Percentiles rank a stretch among this genome's conserved stretches.
These are phyloP conservation scores for Hirtodrosophila alboralis DNA, from an alignment of 2,888 invertebrate genomes.

Conservation along the genomic window DNA sequence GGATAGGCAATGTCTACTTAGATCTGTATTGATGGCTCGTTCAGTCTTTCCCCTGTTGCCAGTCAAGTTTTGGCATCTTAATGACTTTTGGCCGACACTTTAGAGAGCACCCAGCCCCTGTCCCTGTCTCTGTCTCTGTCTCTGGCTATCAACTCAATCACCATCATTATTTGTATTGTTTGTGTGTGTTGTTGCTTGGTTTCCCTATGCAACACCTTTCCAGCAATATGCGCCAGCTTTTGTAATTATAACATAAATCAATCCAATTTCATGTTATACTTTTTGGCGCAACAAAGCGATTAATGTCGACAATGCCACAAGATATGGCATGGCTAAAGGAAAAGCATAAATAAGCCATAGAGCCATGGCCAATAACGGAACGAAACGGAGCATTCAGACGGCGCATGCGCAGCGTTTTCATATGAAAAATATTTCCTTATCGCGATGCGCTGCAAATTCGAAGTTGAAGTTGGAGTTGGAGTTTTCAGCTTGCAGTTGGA, in stretches of 20 bases:
- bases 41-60: slow-evolving; percentile 10
- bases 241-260: slow-evolving; percentile 79
- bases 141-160: slow-evolving; percentile 13
- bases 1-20: neutral
- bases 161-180: slow-evolving; percentile 40
- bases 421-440: slow-evolving; percentile 77
- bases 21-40: neutral
- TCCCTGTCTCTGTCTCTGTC: slow-evolving; percentile 7
- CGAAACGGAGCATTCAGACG: slow-evolving; percentile 39
- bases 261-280: slow-evolving; percentile 75
- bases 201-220: neutral
- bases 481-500: slow-evolving; percentile 21
- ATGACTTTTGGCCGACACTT: slow-evolving; percentile 43
- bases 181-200: slow-evolving; percentile 8
- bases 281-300: slow-evolving; percentile 71
- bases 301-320: slow-evolving; percentile 73
- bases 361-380: slow-evolving; percentile 69
- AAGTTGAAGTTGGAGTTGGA: slow-evolving; percentile 11
- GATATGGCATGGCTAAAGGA: slow-evolving; percentile 77
- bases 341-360: slow-evolving; percentile 75
- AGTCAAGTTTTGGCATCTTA: slow-evolving; percentile 26
- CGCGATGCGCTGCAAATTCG: slow-evolving; percentile 62
- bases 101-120: slow-evolving; percentile 13
- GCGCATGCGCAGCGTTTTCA: slow-evolving; percentile 58
- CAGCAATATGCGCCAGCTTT: slow-evolving; percentile 29